These are phyloP conservation scores for Mimumesa dahlbomi DNA, from an alignment of 2,888 invertebrate genomes.

Conservation along the genomic window DNA sequence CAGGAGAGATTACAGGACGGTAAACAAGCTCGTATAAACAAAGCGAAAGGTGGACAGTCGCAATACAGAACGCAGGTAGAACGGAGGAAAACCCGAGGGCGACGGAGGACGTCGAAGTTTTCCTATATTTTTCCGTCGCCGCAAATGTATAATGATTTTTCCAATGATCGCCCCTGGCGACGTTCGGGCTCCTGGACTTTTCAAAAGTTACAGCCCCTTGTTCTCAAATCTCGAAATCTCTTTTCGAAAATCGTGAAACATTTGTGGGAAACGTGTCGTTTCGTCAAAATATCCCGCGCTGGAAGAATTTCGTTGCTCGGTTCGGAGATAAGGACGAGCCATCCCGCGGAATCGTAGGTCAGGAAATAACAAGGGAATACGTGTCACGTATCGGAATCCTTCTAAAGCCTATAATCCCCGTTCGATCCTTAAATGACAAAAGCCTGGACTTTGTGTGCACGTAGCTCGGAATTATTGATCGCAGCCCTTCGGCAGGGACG, in stretches of 20 bases:
- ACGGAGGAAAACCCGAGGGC: not conserved
- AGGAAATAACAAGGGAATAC: constrained; percentile 5
- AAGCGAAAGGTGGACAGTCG: not conserved
- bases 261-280: too few species aligned
- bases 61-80: not conserved
- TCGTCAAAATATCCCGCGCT: too few species aligned
- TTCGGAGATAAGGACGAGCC: not conserved
- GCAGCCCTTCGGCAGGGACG: not conserved
- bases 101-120: too few species aligned
- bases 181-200: too few species aligned
- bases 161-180: too few species aligned
- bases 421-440: constrained; percentile 22
- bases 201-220: too few species aligned
- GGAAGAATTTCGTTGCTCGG: too few species aligned
- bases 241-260: too few species aligned
- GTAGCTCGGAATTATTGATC: constrained; percentile 26
- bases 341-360: not conserved
- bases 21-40: constrained; percentile 3
- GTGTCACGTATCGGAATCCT: constrained; percentile 5
- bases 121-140: too few species aligned
- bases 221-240: too few species aligned
- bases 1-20: constrained; percentile 29
- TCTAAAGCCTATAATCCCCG: constrained; percentile 29
- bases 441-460: constrained; percentile 4
- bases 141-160: too few species aligned